These are phyloP conservation scores for Scaptomyza polygonia DNA, from an alignment of 2,888 invertebrate species.

Conservation along the genomic window DNA sequence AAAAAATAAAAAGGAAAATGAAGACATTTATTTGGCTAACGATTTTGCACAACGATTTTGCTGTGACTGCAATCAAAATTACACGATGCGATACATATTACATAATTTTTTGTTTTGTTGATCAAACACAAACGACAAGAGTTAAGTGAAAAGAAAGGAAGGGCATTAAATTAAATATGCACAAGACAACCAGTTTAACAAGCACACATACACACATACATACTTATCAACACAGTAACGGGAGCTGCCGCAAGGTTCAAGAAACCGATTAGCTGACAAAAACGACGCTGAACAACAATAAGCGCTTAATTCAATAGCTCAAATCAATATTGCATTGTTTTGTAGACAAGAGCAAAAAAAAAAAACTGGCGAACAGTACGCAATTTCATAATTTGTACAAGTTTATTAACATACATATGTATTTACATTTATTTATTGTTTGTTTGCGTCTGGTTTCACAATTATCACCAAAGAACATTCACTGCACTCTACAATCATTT, in stretches of 20 bases:
- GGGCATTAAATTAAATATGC: constrained; percentile 59
- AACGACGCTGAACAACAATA: constrained; percentile 31
- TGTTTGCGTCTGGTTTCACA: constrained; percentile 65
- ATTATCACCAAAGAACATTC: constrained; percentile 90
- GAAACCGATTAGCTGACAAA: constrained; percentile 56
- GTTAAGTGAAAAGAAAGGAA: constrained; percentile 37
- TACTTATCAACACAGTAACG: neutral
- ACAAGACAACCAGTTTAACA: constrained; percentile 64
- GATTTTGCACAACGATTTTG: constrained; percentile 46
- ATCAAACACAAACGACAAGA: constrained; percentile 40
- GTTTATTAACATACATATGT: constrained; percentile 1
- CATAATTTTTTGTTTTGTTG: constrained; percentile 56
- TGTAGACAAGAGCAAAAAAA: constrained; percentile 13
- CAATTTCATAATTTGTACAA: constrained; percentile 7
- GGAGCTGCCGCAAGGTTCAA: constrained; percentile 49
- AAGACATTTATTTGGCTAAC: constrained; percentile 48
- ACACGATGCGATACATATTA: constrained; percentile 42
- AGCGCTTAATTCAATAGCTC: constrained; percentile 25
- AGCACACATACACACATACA: constrained; percentile 29
- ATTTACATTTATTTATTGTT: constrained; percentile 25
- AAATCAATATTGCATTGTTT: constrained; percentile 23
- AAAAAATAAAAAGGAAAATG: constrained; percentile 18
- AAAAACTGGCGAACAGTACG: constrained; percentile 20
- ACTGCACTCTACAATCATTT: constrained; percentile 87
- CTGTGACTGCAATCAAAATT: constrained; percentile 45